A percentile compares a stretch with the other conserved stretches of the same genome.
Evolutionary conservation across 2,888 invertebrate species (phyloP).

Genomic region (Aethes cnicana): DNA sequence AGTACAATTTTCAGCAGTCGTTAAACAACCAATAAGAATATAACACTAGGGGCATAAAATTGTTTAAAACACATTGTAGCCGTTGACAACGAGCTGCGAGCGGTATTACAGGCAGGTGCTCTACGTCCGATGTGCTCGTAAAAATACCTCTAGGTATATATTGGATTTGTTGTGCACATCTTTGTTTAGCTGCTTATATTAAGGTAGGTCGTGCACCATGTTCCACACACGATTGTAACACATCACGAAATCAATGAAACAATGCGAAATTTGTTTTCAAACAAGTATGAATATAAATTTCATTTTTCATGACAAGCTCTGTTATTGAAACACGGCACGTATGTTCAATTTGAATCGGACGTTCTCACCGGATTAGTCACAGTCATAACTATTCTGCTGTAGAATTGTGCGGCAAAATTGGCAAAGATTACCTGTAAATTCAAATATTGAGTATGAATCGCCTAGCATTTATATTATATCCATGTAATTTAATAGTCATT

Average conservation of each 20-base stretch:
- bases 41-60: constrained; percentile 27
- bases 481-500: constrained; percentile 68
- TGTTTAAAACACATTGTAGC: constrained; percentile 38
- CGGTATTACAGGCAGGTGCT: constrained; percentile 64
- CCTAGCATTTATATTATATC: constrained; percentile 49
- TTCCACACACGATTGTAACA: too few species aligned
- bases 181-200: constrained; percentile 26
- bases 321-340: too few species aligned
- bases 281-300: too few species aligned
- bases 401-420: background rate
- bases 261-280: constrained; percentile 4
- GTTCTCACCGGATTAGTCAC: too few species aligned
- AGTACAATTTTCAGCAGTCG: too few species aligned
- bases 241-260: too few species aligned
- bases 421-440: background rate
- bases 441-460: constrained; percentile 6
- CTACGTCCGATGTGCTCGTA: constrained; percentile 61
- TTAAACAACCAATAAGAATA: constrained; percentile 18
- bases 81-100: constrained; percentile 32
- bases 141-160: constrained; percentile 68
- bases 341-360: too few species aligned
- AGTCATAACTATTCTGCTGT: too few species aligned
- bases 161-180: constrained; percentile 58
- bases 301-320: background rate
- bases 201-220: constrained; percentile 9